Evolutionary conservation across 2,797 vertebrate species (phyloP).

Genomic region (Coregonus suidteri): DNA sequence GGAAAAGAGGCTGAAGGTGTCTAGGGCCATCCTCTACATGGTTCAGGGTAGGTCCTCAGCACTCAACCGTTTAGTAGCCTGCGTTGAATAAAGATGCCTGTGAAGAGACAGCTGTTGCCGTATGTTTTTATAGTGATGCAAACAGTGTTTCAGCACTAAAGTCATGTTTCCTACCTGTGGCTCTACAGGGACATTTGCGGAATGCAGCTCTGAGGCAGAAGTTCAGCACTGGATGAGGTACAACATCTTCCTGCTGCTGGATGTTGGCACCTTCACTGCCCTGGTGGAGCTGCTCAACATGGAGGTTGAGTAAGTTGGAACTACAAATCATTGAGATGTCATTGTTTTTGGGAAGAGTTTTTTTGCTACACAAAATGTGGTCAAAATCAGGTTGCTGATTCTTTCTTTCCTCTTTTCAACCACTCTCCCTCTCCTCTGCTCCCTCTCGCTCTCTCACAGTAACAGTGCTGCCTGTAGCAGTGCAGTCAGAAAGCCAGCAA

Average conservation of each 20-base stretch:
- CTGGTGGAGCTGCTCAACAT: constrained; percentile 98
- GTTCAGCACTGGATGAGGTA: constrained; percentile 96
- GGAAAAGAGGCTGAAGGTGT: constrained; percentile 88
- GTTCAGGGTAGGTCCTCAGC: constrained; percentile 83
- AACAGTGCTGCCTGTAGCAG: constrained; percentile 97
- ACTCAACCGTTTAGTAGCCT: not conserved
- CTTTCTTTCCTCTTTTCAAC: not conserved
- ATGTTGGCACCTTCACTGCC: constrained; percentile 92
- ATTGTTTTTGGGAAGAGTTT: not conserved
- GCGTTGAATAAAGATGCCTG: not conserved
- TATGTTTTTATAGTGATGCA: not conserved
- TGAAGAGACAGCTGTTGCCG: not conserved
- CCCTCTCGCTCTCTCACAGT: constrained; percentile 64
- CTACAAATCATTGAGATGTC: not conserved
- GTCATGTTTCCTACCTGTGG: constrained; percentile 2
- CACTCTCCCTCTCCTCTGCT: not conserved
- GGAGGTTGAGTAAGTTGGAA: constrained; percentile 91
- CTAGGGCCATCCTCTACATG: constrained; percentile 93
- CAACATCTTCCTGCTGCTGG: constrained; percentile 92
- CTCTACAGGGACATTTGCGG: constrained; percentile 86
- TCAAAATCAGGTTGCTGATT: not conserved
- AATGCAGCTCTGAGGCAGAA: constrained; percentile 88
- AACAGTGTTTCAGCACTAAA: not conserved
- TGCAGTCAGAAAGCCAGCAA: constrained; percentile 95
- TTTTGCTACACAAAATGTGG: not conserved